Base-by-base conservation (phyloP, 2,797 vertebrate species). In the Alca torda region DNA sequence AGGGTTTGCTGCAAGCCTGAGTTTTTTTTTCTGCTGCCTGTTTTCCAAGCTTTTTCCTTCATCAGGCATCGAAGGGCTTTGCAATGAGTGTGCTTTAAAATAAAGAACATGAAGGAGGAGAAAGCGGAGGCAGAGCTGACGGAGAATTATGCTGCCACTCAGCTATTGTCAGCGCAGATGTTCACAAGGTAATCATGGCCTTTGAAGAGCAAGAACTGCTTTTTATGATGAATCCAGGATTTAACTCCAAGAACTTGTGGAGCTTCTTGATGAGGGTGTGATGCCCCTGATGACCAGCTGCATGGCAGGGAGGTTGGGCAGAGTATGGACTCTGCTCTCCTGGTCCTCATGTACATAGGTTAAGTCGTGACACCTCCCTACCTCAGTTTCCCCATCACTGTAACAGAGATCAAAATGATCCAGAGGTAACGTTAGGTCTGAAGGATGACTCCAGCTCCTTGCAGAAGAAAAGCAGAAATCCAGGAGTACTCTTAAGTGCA, bases 91-190 rank as follows among this genome's bases (percentile, higher is more conserved):
- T 54, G 85, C 90, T 95, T 94, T 64, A 56, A 74, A 86, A 84
- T 13, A 1, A 28, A 88, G 85, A 82, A 28, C 16, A 11, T 1
- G 85, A 83, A 96, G 95, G 92, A 96, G 93, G 84, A 92, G 85
- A 69, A 48, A 21, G 91, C 1, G 46, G 84, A 86, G 96, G 93
- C 91, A 88, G 91, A 95, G 68, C 95, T 60, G 95, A 24, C 8
- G 73, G 54, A 50, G 87, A 59, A 82, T 84, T 53, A 2, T 20
- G 67, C 95, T 95, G 93, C 93, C 85, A 48, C 89, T 90, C 94
- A 73, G 74, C 77, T 37, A 4, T 69, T 92, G 90, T 64, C 91
- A 50, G 88, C 11, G 6, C 88, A 80, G 94, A 94, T 91, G 89
- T 79, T 89, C 69, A 30, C n/a, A 37, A 84, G 90, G 87, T 46